Evolutionary conservation across 1,140 invertebrate species (phyloP), one percentile per base, ranked within the genome.

Genomic region (Ceratina australensis): DNA sequence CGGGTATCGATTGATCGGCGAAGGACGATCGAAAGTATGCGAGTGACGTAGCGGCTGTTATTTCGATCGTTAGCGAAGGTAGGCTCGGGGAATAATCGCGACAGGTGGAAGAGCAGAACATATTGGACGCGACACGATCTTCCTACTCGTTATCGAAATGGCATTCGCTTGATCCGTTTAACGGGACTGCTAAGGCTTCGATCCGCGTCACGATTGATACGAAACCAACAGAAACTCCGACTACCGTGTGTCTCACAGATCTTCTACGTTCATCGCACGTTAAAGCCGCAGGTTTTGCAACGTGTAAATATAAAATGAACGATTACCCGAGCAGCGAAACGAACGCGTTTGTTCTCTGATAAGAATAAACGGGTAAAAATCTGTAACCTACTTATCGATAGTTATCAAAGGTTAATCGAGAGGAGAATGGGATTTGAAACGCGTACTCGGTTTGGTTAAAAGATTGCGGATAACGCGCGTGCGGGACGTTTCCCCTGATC

Each of bases 151-250:
- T 64, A 54, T 79, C 42, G 67, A 64, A 75, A 49, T 50, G 59
- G 52, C 56, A 42, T 50, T 56, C 63, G 64, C 24, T 76, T 82
- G 72, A 87, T 87, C 82, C 78, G 56, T 77, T 87, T 87, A 87
- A 65, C 47, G 63, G 63, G 20, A 42, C 52, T 26, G 20, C 57
- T 71, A 72, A 20, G 84, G 82, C 84, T 87, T 86, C 84, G 28
- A 42, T 33, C 42, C 67, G 66, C 77, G 71, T 83, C 72, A 59
- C 52, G 18, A n/a, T 1, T 28, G 67, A 76, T 76, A 81, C 63
- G 49, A 73, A 54, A 54, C n/a, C 52, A 54, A 42, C 33, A 42
- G 33, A 42, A 42, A 42, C 33, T 42, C 33, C 33, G 10, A 42
- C 33, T 42, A 42, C 8, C 33, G 5, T 42, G 33, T 42, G 33